Evolutionary conservation across 2,888 invertebrate species (phyloP), one percentile per base, ranked within the genome.

Genomic region (Mythimna vitellina): DNA sequence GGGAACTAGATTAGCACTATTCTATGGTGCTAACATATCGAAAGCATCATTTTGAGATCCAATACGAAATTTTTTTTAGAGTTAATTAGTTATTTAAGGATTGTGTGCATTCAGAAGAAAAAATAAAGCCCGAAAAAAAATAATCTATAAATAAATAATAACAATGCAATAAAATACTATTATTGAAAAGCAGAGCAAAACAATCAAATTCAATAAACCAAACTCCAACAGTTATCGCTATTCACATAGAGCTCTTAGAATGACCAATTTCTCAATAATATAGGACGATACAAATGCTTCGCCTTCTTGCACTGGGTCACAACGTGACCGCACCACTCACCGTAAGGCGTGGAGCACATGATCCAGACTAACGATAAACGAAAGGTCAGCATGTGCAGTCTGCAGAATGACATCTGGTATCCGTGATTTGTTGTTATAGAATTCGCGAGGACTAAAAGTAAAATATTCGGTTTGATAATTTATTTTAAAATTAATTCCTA

Each of bases 331-430:
- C 73, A 80, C 82, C 84, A 70, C 76, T 83, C 81, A 71, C 72
- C 35, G 51, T 75, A 72, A 86, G 80, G 82, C 82, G 82, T 82
- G 84, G 84, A 67, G 69, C 82, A 76, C 72, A 78, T 82, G 86
- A 85, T 85, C 72, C 70, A 78, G 81, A 74, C 69, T 77, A 56
- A 8, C 63, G 82, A 82, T 84, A 81, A 70, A 69, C 53, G 58
- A 86, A 85, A 85, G 84, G 80, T 80, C 84, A 86, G 25, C 75
- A 67, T 75, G 66, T 79, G 81, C 58, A 72, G 65, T 67, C 76
- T 76, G 60, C 20, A 10, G 67, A 82, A 78, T 78, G 82, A 82
- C 74, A 80, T 70, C 70, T 49, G 54, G 22, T 42, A 72, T 57
- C 62, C 61, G 51, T 54, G 69, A 63, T 56, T 77, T 64, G 25